Base-by-base conservation (phyloP, 2,888 invertebrate species). In the Terebella lapidaria region DNA sequence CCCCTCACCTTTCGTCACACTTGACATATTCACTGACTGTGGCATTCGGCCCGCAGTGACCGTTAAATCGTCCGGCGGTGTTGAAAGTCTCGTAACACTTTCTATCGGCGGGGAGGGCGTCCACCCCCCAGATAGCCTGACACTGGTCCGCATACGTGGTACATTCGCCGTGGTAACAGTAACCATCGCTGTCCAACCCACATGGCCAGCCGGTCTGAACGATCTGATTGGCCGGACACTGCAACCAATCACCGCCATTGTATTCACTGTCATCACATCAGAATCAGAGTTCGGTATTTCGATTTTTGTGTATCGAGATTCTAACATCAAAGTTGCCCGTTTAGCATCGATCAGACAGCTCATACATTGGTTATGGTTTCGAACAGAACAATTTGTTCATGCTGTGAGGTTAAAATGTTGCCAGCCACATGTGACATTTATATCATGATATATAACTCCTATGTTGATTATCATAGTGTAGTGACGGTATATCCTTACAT, bases 51-150 rank as follows among this genome's bases (percentile, higher is more conserved):
- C 97, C 97, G 79, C 97, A 97, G 80, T 97, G 94, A 0, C 97
- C 97, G 70, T 91, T 94, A 69, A 92, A 90, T 54, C 92, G 90
- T 15, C 97, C 97, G 75, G 94, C 92, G 0, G 92, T 89, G 81
- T 97, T 97, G 83, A 94, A 94, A 81, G 93, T 90, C 66, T 93
- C 91, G 81, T 90, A 96, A 83, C 96, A 97, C 73, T 91, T 87
- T 65, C 86, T 85, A 76, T 93, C 92, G 1, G 90, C 94, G 0
- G 89, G 88, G 52, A 85, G 83, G 0, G 92, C 52, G 15, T 29
- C 55, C 62, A 26, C 46, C 26, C 95, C 96, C 97, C 97, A 99
- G 70, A 97, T 90, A 67, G 86, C 86, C 77, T 90, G 89, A 79
- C 97, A 99, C 81, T 97, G 96, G 47, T 88, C 81, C 64, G 88